phyloP scores from a whole-genome alignment of 2,797 vertebrate species.

The Eulemur albifrons region DNA sequence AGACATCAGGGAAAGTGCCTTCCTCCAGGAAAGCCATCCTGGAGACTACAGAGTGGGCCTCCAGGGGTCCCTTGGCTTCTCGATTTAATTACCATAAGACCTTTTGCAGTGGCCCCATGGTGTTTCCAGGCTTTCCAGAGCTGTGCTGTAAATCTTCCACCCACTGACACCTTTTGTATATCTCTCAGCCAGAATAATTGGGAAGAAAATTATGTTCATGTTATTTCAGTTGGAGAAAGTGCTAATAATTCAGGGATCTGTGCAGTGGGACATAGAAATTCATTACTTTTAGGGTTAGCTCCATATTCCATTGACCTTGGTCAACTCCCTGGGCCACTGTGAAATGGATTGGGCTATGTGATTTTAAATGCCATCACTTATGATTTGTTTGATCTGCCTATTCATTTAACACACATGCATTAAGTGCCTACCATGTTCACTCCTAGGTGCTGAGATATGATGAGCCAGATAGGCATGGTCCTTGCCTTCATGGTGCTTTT shows the following conservation, averaged over 20 bases:
- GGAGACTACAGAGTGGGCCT: neutral
- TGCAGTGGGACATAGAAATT: slow-evolving; percentile 68
- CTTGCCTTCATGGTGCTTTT: neutral
- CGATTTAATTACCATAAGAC: slow-evolving; percentile 74
- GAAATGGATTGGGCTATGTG: neutral
- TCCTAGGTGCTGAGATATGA: neutral
- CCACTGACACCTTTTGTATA: slow-evolving; percentile 52
- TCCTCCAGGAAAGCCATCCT: slow-evolving; percentile 38
- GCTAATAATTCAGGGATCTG: slow-evolving; percentile 71
- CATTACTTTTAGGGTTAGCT: slow-evolving; percentile 73
- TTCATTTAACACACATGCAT: neutral
- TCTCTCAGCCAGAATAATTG: slow-evolving; percentile 68
- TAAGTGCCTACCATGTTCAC: neutral
- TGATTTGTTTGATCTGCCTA: slow-evolving; percentile 29
- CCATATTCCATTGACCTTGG: slow-evolving; percentile 62
- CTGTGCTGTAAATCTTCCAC: slow-evolving; percentile 62
- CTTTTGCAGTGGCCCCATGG: slow-evolving; percentile 64
- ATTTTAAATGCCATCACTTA: slow-evolving; percentile 32
- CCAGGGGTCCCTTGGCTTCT: slow-evolving; percentile 52
- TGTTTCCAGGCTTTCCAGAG: slow-evolving; percentile 53
- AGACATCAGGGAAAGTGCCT: neutral
- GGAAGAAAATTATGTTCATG: slow-evolving; percentile 77
- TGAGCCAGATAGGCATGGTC: neutral
- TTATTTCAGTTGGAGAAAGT: slow-evolving; percentile 74
- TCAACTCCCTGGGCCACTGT: neutral